Conservation (phyloP, 2,888 invertebrate genomes). For the Morinoia aosen region DNA sequence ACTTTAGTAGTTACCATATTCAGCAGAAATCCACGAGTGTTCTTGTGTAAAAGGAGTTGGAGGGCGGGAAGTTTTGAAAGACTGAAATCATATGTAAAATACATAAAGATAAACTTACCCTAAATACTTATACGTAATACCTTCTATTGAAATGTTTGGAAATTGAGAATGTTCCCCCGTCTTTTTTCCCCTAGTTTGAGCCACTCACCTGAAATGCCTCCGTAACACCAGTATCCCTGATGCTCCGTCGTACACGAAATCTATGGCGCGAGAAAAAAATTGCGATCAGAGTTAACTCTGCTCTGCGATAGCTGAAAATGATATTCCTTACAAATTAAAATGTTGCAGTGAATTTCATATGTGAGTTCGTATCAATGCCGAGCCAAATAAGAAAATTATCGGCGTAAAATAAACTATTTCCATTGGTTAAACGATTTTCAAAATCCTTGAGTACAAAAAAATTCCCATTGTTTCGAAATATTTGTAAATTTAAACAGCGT, state of each 20-base stretch:
- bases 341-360: neutral
- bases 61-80: no score
- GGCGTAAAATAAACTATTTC: neutral
- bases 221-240: neutral
- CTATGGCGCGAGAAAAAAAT: neutral
- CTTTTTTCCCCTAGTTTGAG: no score
- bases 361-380: neutral
- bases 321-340: neutral
- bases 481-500: no score
- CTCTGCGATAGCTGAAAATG: neutral
- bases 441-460: neutral
- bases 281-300: neutral
- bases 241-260: slow-evolving; percentile 12
- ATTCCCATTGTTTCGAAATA: no score
- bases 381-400: neutral
- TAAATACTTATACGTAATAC: no score
- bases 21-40: no score
- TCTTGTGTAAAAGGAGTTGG: no score
- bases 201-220: neutral
- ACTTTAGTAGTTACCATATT: no score
- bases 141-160: no score
- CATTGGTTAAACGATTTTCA: neutral
- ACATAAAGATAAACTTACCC: no score
- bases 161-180: no score
- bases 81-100: no score